Base-by-base conservation (phyloP, 2,888 invertebrate species). In the Chydorus sphaericus region DNA sequence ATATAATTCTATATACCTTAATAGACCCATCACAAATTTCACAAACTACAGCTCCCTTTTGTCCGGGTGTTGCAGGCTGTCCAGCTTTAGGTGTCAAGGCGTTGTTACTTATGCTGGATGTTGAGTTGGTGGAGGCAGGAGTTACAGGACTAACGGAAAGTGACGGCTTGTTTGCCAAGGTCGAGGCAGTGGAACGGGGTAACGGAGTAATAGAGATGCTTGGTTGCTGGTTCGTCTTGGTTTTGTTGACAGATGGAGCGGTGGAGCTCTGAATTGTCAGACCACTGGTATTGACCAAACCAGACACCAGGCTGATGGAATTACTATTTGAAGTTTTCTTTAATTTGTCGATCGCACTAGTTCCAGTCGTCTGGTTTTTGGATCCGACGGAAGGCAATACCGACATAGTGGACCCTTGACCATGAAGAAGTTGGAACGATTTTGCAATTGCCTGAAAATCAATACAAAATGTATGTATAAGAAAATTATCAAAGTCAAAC, bases 1-100 rank as follows among this genome's bases (percentile, higher is more conserved):
- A 16, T 31, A 29, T 4, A 4, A 18, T 2, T 29, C 33, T 37
- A n/a, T 20, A 3, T 61, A 74, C 75, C 70, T 92, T 91, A 60
- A 94, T 93, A 68, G 92, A 93, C 23, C 92, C 92, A 67, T 94
- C 94, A 72, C 94, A 96, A 61, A 94, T 92, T 74, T 94, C 94
- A 71, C 94, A 96, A 62, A 92, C 88, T 61, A 92, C 91, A 71
- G 90, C 90, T 29, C 85, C 81, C 69, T 88, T 88, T 60, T 62
- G 61, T 53, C 61, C 61, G 57, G 58, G 54, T 61, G 77, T 79
- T 53, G 76, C 71, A 54, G 62, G 67, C 33, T 44, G 38, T 31
- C 53, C 54, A 16, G 60, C 61, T 57, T 56, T 44, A 14, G 44
- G 26, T 26, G 44, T 28, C 11, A 44, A 23, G 20, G 44, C 28